These are phyloP conservation scores for Torymus tubicola DNA, from an alignment of 2,888 invertebrate genomes.

Conservation along the genomic window DNA sequence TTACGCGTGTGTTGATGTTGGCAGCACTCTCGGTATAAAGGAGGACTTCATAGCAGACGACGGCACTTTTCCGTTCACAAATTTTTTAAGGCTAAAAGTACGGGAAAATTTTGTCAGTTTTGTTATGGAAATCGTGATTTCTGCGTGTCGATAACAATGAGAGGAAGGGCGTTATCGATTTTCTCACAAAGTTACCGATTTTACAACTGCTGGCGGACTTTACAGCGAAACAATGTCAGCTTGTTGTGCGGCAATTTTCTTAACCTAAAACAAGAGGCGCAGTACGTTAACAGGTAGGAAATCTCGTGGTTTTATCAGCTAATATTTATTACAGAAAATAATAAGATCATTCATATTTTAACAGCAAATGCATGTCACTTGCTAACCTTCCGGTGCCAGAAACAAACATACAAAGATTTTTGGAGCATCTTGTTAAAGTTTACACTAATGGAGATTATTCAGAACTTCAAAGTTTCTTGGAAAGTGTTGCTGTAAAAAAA, in stretches of 20 bases:
- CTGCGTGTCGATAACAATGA: background rate
- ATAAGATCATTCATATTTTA: background rate
- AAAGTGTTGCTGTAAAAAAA: constrained; percentile 39
- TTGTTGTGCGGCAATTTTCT: background rate
- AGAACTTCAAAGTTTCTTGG: constrained; percentile 55
- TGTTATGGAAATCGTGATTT: background rate
- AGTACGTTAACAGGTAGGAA: constrained; percentile 20
- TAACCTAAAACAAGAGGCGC: constrained; percentile 37
- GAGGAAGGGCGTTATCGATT: background rate
- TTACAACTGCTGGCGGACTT: background rate
- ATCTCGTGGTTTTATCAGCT: background rate
- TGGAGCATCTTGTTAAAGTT: constrained; percentile 61
- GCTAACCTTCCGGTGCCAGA: constrained; percentile 31
- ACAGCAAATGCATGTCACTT: background rate
- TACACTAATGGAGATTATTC: constrained; percentile 49
- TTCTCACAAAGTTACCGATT: constrained; percentile 4
- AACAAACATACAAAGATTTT: constrained; percentile 61
- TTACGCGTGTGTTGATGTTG: constrained; percentile 33
- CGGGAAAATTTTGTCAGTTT: background rate
- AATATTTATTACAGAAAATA: too few species aligned
- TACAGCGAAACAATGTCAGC: background rate
- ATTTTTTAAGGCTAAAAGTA: too few species aligned
- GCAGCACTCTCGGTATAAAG: constrained; percentile 33
- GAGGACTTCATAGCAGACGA: constrained; percentile 44
- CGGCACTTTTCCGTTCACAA: background rate